Conservation (phyloP, 2,113 vertebrate species). For the Himantopus leucocephalus region DNA sequence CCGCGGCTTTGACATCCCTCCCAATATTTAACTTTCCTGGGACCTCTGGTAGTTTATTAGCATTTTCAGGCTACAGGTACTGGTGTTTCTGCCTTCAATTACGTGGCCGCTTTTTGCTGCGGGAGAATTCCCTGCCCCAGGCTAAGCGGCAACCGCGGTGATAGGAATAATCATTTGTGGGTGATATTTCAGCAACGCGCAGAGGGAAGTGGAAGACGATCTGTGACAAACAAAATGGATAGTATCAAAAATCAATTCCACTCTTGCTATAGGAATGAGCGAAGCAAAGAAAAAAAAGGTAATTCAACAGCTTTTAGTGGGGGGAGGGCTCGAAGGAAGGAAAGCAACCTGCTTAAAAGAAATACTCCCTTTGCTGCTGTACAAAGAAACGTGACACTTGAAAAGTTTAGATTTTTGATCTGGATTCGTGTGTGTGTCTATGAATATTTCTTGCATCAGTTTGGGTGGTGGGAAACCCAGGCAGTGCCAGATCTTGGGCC, state of each 20-base stretch:
- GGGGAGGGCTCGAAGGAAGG: background rate
- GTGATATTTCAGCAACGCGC: constrained; percentile 18
- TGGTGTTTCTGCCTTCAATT: constrained; percentile 36
- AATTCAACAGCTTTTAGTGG: background rate
- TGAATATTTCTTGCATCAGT: background rate
- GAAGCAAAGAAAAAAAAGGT: background rate
- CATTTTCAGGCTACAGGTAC: constrained; percentile 29
- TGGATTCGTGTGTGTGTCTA: background rate
- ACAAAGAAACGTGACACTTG: accelerated
- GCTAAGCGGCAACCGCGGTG: background rate
- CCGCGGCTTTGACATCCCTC: background rate
- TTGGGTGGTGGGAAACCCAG: background rate
- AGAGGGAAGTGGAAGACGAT: constrained; percentile 36
- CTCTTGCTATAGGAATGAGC: background rate
- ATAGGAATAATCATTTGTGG: constrained; percentile 38
- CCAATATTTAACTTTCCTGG: constrained; percentile 61
- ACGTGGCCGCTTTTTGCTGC: background rate
- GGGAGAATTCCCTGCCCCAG: background rate
- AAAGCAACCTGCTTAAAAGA: background rate
- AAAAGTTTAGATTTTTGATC: background rate
- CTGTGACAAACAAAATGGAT: constrained; percentile 49
- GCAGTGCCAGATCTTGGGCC: accelerated
- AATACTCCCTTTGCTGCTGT: background rate
- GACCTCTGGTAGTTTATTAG: constrained; percentile 55
- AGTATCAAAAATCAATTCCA: constrained; percentile 27